Evolutionary conservation across 2,888 invertebrate genomes (phyloP), one percentile per base, ranked within the genome.

Genomic region (Lycocerus yunnanus): DNA sequence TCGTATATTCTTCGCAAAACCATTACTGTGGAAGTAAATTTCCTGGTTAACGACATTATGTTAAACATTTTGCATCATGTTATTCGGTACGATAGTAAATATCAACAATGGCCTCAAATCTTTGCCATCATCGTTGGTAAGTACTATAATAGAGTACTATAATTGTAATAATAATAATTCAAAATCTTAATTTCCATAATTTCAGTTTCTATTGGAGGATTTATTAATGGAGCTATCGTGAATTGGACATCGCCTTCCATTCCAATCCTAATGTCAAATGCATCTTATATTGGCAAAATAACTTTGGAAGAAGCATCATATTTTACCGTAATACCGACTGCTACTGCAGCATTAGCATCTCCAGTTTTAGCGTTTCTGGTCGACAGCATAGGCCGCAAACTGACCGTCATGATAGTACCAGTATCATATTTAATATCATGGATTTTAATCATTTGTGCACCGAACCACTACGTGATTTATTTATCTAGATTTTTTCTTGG

Each of bases 221-320:
- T 65, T 63, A 61, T 70, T 11, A 70, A 70, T 65, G 69, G 69
- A 3, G 43, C 69, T 13, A 70, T 70, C 5, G 43, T 27, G 3
- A 68, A 68, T 16, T 86, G 85, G 86, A 80, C 85, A 43, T 84
- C 85, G 14, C 85, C 86, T 18, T 83, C 84, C 8, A 80, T 85
- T 21, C 83, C 84, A 59, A 81, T 81, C 74, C 80, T 86, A 10
- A 78, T 82, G 14, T 78, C 81, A 27, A 82, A 82, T 43, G 80
- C 83, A 60, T 77, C 78, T 8, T 80, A 80, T 13, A 14, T 72
- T 10, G 80, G 80, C 65, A 79, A 84, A 65, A 74, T 74, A 13
- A 82, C 83, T 5, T 80, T 83, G 71, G 83, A 84, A 18, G 79
- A 85, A 78, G 84, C 84, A 4, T 85, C 85, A 0, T 84, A 84